Percentiles rank a stretch among this genome's conserved stretches.
These are phyloP conservation scores for Lepidotrigona ventralis DNA, from an alignment of 1,140 invertebrate genomes.

Conservation along the genomic window DNA sequence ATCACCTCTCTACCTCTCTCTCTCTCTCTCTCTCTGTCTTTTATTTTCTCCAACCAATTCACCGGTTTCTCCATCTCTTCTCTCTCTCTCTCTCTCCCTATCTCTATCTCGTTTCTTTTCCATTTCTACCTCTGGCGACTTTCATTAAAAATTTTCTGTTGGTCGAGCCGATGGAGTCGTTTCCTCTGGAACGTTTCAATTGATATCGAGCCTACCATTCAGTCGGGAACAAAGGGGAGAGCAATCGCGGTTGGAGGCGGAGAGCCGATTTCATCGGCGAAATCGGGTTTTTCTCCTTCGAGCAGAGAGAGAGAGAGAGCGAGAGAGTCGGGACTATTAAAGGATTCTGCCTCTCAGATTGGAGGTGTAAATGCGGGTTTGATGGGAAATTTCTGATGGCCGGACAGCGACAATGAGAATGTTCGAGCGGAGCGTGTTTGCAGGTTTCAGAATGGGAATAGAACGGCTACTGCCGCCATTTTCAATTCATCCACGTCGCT, in stretches of 20 bases:
- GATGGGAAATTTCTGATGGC: constrained; percentile 44
- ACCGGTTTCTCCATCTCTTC: not conserved
- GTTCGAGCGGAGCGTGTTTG: not conserved
- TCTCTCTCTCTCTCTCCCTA: not conserved
- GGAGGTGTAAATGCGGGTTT: constrained; percentile 46
- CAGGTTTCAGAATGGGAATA: not conserved
- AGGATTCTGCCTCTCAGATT: constrained; percentile 37
- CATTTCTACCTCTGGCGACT: constrained; percentile 26
- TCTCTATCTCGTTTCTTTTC: not conserved
- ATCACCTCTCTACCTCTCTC: not conserved
- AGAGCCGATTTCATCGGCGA: constrained; percentile 17
- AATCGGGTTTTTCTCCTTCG: constrained; percentile 35
- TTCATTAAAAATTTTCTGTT: constrained; percentile 65
- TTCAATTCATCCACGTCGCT: too few species aligned
- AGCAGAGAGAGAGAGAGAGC: not conserved
- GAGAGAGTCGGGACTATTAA: constrained; percentile 23
- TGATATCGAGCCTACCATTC: constrained; percentile 62
- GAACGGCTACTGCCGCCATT: not conserved
- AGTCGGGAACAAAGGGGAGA: constrained; percentile 51
- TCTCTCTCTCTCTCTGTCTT: not conserved
- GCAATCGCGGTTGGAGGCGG: constrained; percentile 5
- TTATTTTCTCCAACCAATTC: not conserved
- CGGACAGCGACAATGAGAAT: constrained; percentile 23
- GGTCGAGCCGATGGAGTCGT: constrained; percentile 49
- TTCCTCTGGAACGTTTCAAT: constrained; percentile 52